Conservation (phyloP, 2,888 invertebrate species). For the Lycaena phlaeas region DNA sequence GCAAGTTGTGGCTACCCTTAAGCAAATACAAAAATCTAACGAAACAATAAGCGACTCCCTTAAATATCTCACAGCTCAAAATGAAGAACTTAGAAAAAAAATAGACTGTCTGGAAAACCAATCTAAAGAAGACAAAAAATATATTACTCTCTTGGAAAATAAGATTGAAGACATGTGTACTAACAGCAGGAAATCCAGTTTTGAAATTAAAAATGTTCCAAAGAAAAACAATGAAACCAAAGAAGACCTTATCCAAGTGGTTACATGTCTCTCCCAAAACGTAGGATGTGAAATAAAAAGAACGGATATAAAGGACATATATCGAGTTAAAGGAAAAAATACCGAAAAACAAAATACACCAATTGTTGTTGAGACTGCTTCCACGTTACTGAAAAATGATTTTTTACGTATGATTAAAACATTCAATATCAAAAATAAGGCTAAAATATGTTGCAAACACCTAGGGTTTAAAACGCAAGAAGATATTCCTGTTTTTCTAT, state of each 20-base stretch:
- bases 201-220: slow-evolving; percentile 20
- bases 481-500: slow-evolving; percentile 14
- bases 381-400: slow-evolving; percentile 17
- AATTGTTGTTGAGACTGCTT: slow-evolving; percentile 18
- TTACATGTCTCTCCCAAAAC: slow-evolving; percentile 8
- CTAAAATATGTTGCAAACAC: slow-evolving; percentile 15
- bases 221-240: slow-evolving; percentile 11
- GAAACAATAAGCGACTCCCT: background rate
- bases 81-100: slow-evolving; percentile 13
- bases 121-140: slow-evolving; percentile 10
- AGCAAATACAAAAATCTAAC: background rate
- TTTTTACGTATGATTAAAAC: slow-evolving; percentile 16
- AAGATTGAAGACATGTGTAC: slow-evolving; percentile 16
- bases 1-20: too few species aligned
- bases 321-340: slow-evolving; percentile 13
- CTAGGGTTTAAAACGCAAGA: slow-evolving; percentile 9
- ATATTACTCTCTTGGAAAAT: slow-evolving; percentile 13
- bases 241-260: slow-evolving; percentile 15
- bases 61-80: slow-evolving; percentile 3
- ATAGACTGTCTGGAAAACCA: background rate
- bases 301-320: slow-evolving; percentile 17
- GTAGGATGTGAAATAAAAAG: slow-evolving; percentile 11
- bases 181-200: slow-evolving; percentile 9
- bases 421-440: slow-evolving; percentile 14
- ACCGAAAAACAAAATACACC: slow-evolving; percentile 12